phyloP scores from a whole-genome alignment of 2,888 invertebrate species.

The Lasioglossum lativentre region DNA sequence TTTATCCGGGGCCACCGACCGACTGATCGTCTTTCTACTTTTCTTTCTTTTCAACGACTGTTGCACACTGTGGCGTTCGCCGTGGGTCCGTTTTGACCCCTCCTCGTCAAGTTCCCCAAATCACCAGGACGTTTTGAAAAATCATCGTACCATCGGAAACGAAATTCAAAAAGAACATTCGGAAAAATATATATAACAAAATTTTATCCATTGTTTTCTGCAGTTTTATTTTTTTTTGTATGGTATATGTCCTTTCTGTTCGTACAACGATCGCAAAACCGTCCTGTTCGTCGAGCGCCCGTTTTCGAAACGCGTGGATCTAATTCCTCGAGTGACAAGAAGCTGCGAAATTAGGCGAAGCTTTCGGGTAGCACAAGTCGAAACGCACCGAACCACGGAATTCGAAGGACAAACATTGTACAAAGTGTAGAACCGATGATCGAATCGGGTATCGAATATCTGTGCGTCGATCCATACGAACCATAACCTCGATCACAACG shows the following conservation, averaged over 20 bases:
- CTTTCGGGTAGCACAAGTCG: not conserved
- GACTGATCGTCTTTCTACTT: not conserved
- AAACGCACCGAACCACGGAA: not conserved
- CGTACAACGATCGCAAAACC: not conserved
- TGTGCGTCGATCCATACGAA: not conserved
- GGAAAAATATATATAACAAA: not conserved
- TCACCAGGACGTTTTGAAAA: not conserved
- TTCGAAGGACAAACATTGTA: conserved; percentile 1
- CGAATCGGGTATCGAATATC: not conserved
- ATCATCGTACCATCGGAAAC: not conserved
- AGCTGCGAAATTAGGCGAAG: not conserved
- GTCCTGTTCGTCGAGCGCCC: not conserved
- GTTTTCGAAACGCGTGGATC: not conserved
- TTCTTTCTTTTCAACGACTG: not conserved
- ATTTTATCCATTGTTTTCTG: not conserved
- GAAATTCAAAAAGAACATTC: not conserved
- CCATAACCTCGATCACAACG: not conserved
- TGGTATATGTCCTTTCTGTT: not conserved
- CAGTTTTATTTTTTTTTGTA: no score
- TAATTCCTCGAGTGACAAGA: not conserved
- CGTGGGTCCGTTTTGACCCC: not conserved
- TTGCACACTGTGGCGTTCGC: not conserved
- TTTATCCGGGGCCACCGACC: not conserved
- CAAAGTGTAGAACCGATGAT: not conserved
- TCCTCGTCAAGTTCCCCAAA: not conserved